A percentile compares a stretch with the other conserved stretches of the same genome.
Conservation (phyloP, 1,140 invertebrate species). For the Tenebrio molitor region DNA sequence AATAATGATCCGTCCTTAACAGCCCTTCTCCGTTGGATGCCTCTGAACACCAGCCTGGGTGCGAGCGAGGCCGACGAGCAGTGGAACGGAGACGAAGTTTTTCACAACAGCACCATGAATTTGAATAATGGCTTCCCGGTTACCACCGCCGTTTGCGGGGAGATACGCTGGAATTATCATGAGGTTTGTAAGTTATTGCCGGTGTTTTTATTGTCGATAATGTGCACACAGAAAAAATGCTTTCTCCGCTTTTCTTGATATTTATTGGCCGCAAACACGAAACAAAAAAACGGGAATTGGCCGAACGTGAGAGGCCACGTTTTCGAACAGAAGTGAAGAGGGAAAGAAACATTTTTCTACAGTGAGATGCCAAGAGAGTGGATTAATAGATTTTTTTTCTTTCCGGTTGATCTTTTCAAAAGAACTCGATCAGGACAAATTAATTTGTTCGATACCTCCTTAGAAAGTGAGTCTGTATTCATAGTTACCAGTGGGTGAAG, state of each 20-base stretch:
- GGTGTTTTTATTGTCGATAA: not conserved
- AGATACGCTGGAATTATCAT: slow-evolving; percentile 59
- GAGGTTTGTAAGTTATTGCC: slow-evolving; percentile 52
- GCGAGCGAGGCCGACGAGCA: slow-evolving; percentile 49
- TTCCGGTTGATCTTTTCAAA: too few relatives aligned
- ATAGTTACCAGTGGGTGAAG: too few relatives aligned
- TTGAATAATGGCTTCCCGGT: slow-evolving; percentile 50
- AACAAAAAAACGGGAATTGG: too few relatives aligned
- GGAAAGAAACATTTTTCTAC: too few relatives aligned
- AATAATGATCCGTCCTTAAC: slow-evolving; percentile 46
- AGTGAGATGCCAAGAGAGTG: too few relatives aligned
- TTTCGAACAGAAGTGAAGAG: too few relatives aligned
- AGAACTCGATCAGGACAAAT: too few relatives aligned
- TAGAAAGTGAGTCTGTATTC: too few relatives aligned
- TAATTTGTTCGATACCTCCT: too few relatives aligned
- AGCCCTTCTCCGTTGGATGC: slow-evolving; percentile 33
- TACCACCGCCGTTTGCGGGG: slow-evolving; percentile 57
- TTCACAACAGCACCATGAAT: slow-evolving; percentile 56
- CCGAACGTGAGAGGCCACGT: too few relatives aligned
- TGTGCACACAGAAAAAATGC: not conserved
- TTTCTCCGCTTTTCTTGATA: not conserved
- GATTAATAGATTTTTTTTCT: too few relatives aligned
- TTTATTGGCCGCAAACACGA: too few relatives aligned
- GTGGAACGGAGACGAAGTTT: slow-evolving; percentile 57
- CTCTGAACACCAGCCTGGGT: slow-evolving; percentile 28